These are phyloP conservation scores for Stramonita haemastoma DNA, from an alignment of 2,888 invertebrate species.

Conservation along the genomic window DNA sequence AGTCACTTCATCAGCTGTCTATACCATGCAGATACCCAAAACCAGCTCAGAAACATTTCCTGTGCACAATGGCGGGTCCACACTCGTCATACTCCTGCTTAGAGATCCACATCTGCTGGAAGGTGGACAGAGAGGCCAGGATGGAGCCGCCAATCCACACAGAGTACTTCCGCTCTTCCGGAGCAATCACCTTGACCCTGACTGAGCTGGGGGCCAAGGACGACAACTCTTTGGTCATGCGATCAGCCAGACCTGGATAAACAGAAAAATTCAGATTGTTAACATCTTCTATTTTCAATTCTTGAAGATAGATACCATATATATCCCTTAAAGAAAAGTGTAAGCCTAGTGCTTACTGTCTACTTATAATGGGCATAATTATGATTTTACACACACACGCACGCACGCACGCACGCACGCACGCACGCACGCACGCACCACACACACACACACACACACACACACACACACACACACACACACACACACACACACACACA, in stretches of 20 bases:
- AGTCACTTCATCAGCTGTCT: too few species aligned
- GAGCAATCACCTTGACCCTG: constrained; percentile 79
- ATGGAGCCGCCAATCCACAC: constrained; percentile 72
- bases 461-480: constrained; percentile 24
- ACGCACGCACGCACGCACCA: too few species aligned
- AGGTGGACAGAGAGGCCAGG: constrained; percentile 82
- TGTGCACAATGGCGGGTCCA: constrained; percentile 89
- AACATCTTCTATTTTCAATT: too few species aligned
- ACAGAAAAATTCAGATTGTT: neutral
- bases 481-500: constrained; percentile 9
- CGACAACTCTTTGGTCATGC: constrained; percentile 98
- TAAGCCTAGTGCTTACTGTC: too few species aligned
- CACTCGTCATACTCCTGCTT: constrained; percentile 84
- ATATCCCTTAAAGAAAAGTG: too few species aligned
- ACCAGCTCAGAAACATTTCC: constrained; percentile 90
- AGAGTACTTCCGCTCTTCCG: constrained; percentile 79
- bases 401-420: too few species aligned
- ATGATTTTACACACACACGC: too few species aligned
- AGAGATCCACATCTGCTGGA: constrained; percentile 76
- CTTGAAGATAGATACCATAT: neutral
- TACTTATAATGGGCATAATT: too few species aligned
- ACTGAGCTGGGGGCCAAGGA: constrained; percentile 84
- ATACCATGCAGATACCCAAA: too few species aligned
- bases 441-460: constrained; percentile 7
- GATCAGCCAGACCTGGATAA: constrained; percentile 85